Base-by-base conservation (phyloP, 2,888 invertebrate genomes). In the Cremastinae sp. region DNA sequence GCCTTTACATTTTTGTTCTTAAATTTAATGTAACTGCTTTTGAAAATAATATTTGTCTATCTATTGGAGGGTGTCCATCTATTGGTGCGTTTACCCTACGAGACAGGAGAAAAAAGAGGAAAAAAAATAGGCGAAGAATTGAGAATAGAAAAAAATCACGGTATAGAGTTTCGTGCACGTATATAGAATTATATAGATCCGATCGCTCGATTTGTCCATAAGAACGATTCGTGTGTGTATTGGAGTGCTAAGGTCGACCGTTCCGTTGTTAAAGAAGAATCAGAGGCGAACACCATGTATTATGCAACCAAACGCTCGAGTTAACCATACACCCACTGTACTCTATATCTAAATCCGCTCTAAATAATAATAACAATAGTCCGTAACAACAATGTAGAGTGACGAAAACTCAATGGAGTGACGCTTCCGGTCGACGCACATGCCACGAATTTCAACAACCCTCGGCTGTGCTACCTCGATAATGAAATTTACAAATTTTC, bases 281-380 rank as follows among this genome's bases (percentile, higher is more conserved):
- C 58, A 12, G 59, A 59, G 69, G 64, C 41, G 62, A 68, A 37
- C 41, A 20, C n/a, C 51, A 75, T 76, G 47, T 59, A 76, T 76
- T 69, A 76, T 76, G 76, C 76, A 76, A 76, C 49, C 22, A 10
- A n/a, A 53, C 64, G 73, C 47, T 64, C 62, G 72, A 66, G 71
- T 72, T 49, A 70, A 64, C 68, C 49, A 41, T 41, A 5, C 28
- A 68, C 39, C 55, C 43, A 55, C 55, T 16, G 51, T 28, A 43
- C 61, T 66, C 35, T 28, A 53, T 53, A 59, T 51, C 45, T 14
- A 5, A n/a, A n/a, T 64, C 55, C 28, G 55, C 49, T 49, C 22
- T 16, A 65, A 37, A 53, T n/a, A 62, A 47, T 10, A 64, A 58
- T 12, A 55, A 49, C n/a, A 35, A 55, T 43, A 61, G 37, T 39